phyloP scores from a whole-genome alignment of 2,113 vertebrate species.

The Callorhinus ursinus region DNA sequence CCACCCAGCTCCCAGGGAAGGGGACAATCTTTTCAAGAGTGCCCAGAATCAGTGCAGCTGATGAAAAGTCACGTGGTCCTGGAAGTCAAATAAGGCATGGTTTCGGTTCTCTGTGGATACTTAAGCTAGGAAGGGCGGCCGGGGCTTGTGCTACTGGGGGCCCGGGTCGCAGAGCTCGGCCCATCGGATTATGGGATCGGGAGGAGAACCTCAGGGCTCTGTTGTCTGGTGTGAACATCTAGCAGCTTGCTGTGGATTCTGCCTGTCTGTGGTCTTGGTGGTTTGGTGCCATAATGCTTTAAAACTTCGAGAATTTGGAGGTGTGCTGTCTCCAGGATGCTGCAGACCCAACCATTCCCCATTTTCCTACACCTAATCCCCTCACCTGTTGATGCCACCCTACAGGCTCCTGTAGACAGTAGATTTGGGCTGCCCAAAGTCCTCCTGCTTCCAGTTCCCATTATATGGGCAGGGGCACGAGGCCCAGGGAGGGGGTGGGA shows the following conservation, averaged over 20 bases:
- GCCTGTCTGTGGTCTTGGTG: background rate
- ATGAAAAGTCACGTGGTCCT: background rate
- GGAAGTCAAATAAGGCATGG: no score
- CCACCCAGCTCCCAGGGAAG: background rate
- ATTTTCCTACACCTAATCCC: rapidly evolving
- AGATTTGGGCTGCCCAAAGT: rapidly evolving
- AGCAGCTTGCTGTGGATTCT: background rate
- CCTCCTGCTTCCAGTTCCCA: background rate
- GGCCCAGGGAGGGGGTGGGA: background rate
- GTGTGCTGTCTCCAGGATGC: background rate
- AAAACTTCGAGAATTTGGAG: background rate
- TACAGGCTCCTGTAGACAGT: no score
- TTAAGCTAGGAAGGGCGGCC: background rate
- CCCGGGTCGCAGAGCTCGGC: no score
- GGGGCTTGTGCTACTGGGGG: background rate
- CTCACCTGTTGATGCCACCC: background rate
- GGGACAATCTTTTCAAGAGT: background rate
- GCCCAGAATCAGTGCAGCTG: background rate
- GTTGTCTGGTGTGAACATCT: background rate
- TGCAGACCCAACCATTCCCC: no score
- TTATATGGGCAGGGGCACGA: no score
- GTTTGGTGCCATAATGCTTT: rapidly evolving
- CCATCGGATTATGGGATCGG: background rate
- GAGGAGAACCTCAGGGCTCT: background rate
- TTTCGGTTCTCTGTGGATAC: background rate